Evolutionary conservation across 2,797 vertebrate species (phyloP), one percentile per base, ranked within the genome.

Genomic region (Tokudaia tokunoshimensis): DNA sequence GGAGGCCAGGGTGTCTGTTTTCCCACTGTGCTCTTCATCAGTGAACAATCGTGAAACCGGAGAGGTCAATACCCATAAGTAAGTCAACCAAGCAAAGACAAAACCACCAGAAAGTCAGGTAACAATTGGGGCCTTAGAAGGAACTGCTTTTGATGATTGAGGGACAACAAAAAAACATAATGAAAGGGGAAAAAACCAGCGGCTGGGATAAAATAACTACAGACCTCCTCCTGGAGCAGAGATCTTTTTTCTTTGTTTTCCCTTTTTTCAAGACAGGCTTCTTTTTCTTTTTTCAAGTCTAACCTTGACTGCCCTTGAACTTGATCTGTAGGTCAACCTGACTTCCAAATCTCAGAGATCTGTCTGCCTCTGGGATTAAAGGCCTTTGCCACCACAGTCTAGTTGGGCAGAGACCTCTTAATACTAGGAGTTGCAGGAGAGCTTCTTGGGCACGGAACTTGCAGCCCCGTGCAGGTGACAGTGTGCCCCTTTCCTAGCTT

Each of bases 31-130:
- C 52, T 37, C 79, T 29, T 89, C 47, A 31, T 24, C 47, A 29
- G 1, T 13, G 65, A 63, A 83, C 44, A 50, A 90, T 41, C 26
- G 11, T 92, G 91, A 72, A 84, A 70, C 26, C 72, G 41, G 14
- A 57, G 47, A 95, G 85, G n/a, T 26, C 19, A 78, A 19, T n/a
- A 63, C 85, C n/a, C 50, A 91, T 52, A 86, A 78, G 34, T 34
- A 57, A 8, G 31, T 14, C 31, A 20, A 63, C 78, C 37, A 70
- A n/a, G 12, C 55, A 4, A 26, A 11, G 26, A 14, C 81, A 74
- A 86, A 94, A 70, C 63, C 78, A 50, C 57, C 17, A 17, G 26
- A 12, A 29, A 91, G 75, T 47, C 22, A 5, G 50, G n/a, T 41
- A 74, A 67, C 19, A 52, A 11, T 10, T 10, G 34, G 7, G 24